Percentiles rank a stretch among this genome's conserved stretches.
These are phyloP conservation scores for Drosophila persimilis DNA, from an alignment of 1,140 invertebrate genomes.

Conservation along the genomic window DNA sequence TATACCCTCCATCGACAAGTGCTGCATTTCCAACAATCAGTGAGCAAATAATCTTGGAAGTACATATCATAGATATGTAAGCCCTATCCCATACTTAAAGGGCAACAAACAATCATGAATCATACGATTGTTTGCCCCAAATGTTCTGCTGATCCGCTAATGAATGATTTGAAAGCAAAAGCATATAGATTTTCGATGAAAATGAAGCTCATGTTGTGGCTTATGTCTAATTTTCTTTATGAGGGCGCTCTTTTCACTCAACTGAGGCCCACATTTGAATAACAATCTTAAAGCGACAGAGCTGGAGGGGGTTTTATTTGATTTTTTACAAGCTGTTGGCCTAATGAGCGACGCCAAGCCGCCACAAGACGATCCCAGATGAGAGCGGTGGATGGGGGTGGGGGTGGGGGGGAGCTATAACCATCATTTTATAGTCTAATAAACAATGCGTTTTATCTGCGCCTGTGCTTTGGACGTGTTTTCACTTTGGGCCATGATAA, in stretches of 20 bases:
- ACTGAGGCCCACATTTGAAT: constrained; percentile 49
- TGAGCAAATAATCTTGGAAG: no score
- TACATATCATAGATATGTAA: no score
- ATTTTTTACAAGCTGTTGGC: constrained; percentile 56
- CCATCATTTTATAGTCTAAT: constrained; percentile 72
- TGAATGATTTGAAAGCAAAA: constrained; percentile 21
- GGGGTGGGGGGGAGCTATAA: neutral
- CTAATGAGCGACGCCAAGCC: constrained; percentile 57
- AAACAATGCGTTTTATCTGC: constrained; percentile 63
- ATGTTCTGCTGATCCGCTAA: constrained; percentile 40
- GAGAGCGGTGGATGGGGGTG: neutral
- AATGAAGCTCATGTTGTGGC: constrained; percentile 38
- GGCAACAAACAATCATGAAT: neutral
- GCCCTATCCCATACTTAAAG: no score
- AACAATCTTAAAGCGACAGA: constrained; percentile 49
- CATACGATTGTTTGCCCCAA: constrained; percentile 10
- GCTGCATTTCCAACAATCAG: no score
- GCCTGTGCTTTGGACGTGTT: constrained; percentile 50
- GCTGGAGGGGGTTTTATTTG: constrained; percentile 26
- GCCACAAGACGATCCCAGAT: no score
- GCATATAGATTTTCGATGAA: neutral
- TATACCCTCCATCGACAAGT: no score
- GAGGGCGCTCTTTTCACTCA: constrained; percentile 43
- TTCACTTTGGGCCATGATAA: constrained; percentile 73
- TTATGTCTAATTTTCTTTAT: constrained; percentile 53